A percentile compares a stretch with the other conserved stretches of the same genome.
Evolutionary conservation across 2,113 vertebrate species (phyloP).

Genomic region (Cariama cristata): DNA sequence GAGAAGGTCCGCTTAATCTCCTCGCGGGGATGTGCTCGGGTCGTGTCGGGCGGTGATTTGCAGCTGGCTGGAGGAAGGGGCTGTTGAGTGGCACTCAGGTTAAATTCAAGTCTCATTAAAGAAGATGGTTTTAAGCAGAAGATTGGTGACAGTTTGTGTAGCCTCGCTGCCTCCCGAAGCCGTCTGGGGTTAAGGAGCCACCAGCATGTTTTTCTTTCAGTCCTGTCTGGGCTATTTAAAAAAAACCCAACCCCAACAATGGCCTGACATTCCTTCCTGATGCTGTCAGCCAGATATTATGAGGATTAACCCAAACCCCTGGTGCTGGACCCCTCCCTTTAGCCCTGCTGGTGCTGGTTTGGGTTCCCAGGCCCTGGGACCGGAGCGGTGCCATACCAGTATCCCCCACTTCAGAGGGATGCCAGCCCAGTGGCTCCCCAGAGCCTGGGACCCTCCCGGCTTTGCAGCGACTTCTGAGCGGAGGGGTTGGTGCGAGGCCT

Average conservation of each 20-base stretch:
- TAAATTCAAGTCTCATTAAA: not conserved
- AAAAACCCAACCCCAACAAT: not conserved
- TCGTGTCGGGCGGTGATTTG: not conserved
- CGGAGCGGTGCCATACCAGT: accelerated
- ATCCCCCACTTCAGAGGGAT: not conserved
- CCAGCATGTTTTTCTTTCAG: not conserved
- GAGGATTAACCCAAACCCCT: constrained; percentile 4
- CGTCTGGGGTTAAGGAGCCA: not conserved
- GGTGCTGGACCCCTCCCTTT: not conserved
- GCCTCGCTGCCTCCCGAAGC: not conserved
- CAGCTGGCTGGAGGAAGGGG: not conserved
- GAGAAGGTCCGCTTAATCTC: not conserved
- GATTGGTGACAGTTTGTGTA: constrained; percentile 10
- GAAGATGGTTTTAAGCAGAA: not conserved
- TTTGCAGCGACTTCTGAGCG: not conserved
- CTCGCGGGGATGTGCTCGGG: not conserved
- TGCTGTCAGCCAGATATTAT: not conserved
- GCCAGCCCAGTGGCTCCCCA: not conserved
- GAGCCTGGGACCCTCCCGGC: not conserved
- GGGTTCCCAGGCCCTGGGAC: not conserved
- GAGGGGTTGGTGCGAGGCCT: not conserved
- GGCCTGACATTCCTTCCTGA: not conserved
- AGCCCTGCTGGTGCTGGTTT: not conserved
- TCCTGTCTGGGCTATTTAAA: not conserved
- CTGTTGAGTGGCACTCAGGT: not conserved